phyloP scores from a whole-genome alignment of 2,888 invertebrate genomes.

The Chrysopilus asiliformis region DNA sequence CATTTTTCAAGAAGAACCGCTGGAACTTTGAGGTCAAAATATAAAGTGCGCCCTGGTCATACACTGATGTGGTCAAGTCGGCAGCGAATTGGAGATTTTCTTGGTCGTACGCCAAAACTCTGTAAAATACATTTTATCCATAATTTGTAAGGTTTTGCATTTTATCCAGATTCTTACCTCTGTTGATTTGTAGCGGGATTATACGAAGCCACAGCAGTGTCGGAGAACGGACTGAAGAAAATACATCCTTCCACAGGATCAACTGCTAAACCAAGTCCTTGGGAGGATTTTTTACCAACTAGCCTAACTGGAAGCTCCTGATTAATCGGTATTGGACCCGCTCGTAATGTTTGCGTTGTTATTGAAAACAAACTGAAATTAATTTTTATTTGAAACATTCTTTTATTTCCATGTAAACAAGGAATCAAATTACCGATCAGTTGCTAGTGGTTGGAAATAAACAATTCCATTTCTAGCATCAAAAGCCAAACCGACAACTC shows the following conservation, averaged over 20 bases:
- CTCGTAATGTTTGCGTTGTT: constrained; percentile 54
- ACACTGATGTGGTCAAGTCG: constrained; percentile 53
- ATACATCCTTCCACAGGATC: constrained; percentile 60
- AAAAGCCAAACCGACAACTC: constrained; percentile 50
- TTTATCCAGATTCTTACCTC: constrained; percentile 46
- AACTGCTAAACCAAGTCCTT: constrained; percentile 60
- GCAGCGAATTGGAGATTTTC: constrained; percentile 65
- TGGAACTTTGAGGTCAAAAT: constrained; percentile 63
- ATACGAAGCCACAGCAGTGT: constrained; percentile 71
- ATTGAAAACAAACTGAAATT: constrained; percentile 58
- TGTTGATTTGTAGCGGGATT: constrained; percentile 60
- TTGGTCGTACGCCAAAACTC: constrained; percentile 57
- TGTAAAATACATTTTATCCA: constrained; percentile 30
- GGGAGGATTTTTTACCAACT: constrained; percentile 72
- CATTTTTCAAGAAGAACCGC: constrained; percentile 57
- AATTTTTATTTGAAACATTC: background rate
- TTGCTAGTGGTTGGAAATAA: constrained; percentile 56
- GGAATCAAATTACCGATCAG: constrained; percentile 39
- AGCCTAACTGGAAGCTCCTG: constrained; percentile 60
- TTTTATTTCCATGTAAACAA: background rate
- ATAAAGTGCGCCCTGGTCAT: constrained; percentile 62
- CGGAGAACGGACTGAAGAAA: constrained; percentile 62
- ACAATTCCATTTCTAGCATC: constrained; percentile 42
- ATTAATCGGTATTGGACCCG: constrained; percentile 57
- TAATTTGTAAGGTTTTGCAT: no score